Percentiles rank a stretch among this genome's conserved stretches.
Conservation (phyloP, 2,888 invertebrate genomes). For the Agrenia bidenticulata region DNA sequence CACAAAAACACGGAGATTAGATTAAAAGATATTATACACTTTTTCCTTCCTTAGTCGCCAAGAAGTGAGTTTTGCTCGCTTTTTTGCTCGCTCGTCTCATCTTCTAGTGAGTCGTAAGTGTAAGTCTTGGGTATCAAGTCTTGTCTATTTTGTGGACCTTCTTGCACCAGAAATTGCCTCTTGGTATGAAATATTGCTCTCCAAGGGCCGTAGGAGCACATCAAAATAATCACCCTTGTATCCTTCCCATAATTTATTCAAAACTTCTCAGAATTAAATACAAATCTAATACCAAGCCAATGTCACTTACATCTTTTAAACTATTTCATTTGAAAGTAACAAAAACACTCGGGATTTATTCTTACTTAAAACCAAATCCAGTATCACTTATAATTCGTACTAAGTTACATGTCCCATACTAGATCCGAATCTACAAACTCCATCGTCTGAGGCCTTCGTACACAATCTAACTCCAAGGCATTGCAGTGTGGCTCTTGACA, state of each 20-base stretch:
- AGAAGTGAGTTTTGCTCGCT: not conserved
- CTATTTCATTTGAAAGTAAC: not conserved
- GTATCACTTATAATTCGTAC: no score
- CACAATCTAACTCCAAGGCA: no score
- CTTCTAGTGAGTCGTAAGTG: no score
- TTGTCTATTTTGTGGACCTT: not conserved
- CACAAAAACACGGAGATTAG: constrained; percentile 14
- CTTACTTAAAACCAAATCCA: not conserved
- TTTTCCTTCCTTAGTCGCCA: constrained; percentile 7
- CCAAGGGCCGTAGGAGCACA: not conserved
- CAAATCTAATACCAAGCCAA: no score
- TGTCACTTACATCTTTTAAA: not conserved
- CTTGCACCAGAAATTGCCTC: constrained; percentile 2
- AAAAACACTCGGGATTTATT: not conserved
- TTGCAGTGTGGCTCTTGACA: no score
- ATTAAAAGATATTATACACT: constrained; percentile 12
- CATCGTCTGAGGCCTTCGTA: no score
- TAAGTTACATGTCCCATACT: no score
- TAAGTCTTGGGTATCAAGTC: no score
- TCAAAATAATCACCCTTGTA: not conserved
- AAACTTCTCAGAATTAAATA: no score
- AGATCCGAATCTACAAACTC: no score
- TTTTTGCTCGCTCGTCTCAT: constrained; percentile 7
- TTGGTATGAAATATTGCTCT: not conserved
- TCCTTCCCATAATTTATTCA: no score